Conservation (phyloP, 2,113 vertebrate genomes). For the Stercorarius parasiticus region DNA sequence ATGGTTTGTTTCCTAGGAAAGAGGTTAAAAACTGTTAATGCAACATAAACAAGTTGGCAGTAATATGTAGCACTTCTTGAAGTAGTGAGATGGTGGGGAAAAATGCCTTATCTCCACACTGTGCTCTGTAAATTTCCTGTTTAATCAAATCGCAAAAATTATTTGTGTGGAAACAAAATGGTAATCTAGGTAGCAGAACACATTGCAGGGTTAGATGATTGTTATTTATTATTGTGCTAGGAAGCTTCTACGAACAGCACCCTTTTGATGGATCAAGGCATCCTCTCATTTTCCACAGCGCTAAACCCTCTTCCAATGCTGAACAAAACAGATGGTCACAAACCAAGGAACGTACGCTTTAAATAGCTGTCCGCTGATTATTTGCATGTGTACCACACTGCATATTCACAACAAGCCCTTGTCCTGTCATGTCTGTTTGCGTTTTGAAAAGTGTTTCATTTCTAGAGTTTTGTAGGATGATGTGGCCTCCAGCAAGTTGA, state of each 20-base stretch:
- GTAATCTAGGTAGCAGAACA: background rate
- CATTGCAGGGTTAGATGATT: background rate
- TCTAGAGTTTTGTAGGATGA: background rate
- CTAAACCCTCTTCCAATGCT: background rate
- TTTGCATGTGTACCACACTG: background rate
- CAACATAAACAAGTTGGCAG: background rate
- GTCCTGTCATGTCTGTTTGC: background rate
- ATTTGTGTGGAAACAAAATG: background rate
- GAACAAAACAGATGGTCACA: constrained; percentile 26
- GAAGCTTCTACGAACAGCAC: background rate
- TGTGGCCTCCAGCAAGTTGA: background rate
- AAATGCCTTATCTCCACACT: background rate
- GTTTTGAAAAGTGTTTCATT: background rate
- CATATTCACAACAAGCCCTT: background rate
- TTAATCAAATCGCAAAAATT: background rate
- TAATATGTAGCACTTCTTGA: background rate
- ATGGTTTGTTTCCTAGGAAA: background rate
- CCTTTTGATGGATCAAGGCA: background rate
- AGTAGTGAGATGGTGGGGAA: background rate
- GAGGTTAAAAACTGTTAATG: background rate
- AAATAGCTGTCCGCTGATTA: constrained; percentile 17
- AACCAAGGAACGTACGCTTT: background rate
- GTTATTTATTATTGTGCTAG: background rate
- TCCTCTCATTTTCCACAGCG: background rate
- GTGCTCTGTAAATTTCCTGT: background rate